Base-by-base conservation (phyloP, 1,140 invertebrate species). In the Drosophila eugracilis region DNA sequence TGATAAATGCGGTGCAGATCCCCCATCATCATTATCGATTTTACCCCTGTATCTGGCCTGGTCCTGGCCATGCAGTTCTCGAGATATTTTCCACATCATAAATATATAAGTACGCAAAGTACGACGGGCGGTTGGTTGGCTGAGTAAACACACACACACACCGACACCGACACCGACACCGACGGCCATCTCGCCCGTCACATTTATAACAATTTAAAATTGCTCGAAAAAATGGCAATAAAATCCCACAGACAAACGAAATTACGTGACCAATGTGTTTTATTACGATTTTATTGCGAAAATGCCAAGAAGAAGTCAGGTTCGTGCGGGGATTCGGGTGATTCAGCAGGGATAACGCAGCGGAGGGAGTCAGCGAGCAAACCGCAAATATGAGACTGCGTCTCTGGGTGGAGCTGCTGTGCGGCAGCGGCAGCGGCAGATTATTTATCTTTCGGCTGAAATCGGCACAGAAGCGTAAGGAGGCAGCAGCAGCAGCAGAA, bases 211-310 rank as follows among this genome's bases (percentile, higher is more conserved):
- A 88, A 85, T 88, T 90, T 90, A 88, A 88, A 88, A 84, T 88
- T 84, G 78, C 76, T 84, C 67, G 78, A 90, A 86, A 89, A 89
- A 89, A 89, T 89, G 81, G 75, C 89, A 91, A 91, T 91, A 91
- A 91, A 91, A 91, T 91, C 89, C 86, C 89, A 85, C 83, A 90
- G 90, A 90, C 86, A 91, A 90, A 90, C 83, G 83, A 86, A 91
- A 91, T 90, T 90, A 91, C 90, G 90, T 91, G 90, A 91, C 90
- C 86, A 90, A 91, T 91, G 90, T 91, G 79, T 91, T 91, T 91
- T 91, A 91, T 91, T 89, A 85, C 90, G 79, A 91, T 91, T 91
- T 91, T 91, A 91, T 91, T 89, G 85, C 89, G 80, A 88, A 85
- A 89, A 85, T 75, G 81, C 83, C 65, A 69, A 69, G 84, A 75